These are phyloP conservation scores for Torymus texanus DNA, from an alignment of 2,888 invertebrate genomes.

Conservation along the genomic window DNA sequence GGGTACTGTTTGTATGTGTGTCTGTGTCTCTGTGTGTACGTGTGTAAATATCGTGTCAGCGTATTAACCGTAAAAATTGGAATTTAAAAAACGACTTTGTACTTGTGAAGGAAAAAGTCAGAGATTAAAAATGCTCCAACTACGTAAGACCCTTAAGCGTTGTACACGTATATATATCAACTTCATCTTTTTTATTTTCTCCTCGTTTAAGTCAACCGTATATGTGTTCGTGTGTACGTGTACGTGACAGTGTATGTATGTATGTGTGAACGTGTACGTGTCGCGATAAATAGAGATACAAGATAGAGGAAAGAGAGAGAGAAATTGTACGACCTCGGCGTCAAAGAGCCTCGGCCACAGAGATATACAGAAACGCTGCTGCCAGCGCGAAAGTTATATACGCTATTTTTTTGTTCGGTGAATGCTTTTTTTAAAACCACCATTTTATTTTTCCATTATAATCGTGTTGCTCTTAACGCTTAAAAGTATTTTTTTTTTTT, in stretches of 20 bases:
- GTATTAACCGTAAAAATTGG: conserved; percentile 40
- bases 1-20: background rate
- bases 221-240: conserved; percentile 13
- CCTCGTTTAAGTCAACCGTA: background rate
- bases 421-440: background rate
- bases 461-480: too few relatives aligned
- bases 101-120: conserved; percentile 51
- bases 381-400: conserved; percentile 26
- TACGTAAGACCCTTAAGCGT: conserved; percentile 54
- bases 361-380: conserved; percentile 16
- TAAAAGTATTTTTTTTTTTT: too few relatives aligned
- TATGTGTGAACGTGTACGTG: conserved; percentile 31
- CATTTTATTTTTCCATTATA: too few relatives aligned
- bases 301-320: conserved; percentile 59
- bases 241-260: background rate
- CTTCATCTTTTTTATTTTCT: background rate
- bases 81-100: conserved; percentile 53
- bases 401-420: background rate
- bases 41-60: background rate
- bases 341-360: background rate
- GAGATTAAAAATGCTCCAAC: conserved; percentile 51
- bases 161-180: conserved; percentile 1
- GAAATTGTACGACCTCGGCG: conserved; percentile 55
- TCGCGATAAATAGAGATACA: conserved; percentile 29
- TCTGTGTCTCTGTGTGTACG: background rate